Conservation (phyloP, 2,888 invertebrate species). For the Blera fallax region DNA sequence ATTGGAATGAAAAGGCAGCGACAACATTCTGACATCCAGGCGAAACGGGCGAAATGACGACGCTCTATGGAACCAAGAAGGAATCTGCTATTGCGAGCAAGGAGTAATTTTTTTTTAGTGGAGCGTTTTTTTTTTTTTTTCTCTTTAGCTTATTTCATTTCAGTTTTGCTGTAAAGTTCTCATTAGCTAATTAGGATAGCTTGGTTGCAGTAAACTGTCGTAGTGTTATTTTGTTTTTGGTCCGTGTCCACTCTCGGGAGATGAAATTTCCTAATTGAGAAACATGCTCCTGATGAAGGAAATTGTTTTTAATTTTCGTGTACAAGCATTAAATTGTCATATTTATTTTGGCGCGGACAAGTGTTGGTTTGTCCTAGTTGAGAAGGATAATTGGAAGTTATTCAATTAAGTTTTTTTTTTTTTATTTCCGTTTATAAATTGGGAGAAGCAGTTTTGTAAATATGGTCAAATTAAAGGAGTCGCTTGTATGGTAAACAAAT, state of each 20-base stretch:
- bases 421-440: background rate
- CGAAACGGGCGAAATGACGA: conserved; percentile 16
- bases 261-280: conserved; percentile 56
- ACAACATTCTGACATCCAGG: conserved; percentile 44
- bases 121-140: background rate
- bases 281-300: conserved; percentile 44
- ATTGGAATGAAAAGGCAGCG: conserved; percentile 49
- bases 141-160: conserved; percentile 36
- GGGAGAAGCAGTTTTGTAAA: background rate
- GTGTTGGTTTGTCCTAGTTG: conserved; percentile 21
- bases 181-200: conserved; percentile 70
- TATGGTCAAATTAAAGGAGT: background rate
- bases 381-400: conserved; percentile 17
- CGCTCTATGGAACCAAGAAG: background rate
- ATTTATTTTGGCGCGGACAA: conserved; percentile 36
- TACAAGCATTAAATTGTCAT: conserved; percentile 40
- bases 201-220: conserved; percentile 63
- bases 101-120: background rate
- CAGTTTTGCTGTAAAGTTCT: conserved; percentile 44
- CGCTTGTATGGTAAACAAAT: background rate
- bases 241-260: background rate
- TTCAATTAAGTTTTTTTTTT: conserved; percentile 20
- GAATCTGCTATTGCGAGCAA: conserved; percentile 16
- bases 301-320: conserved; percentile 58
- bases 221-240: background rate